A percentile compares a stretch with the other conserved stretches of the same genome.
These are phyloP conservation scores for Strix uralensis DNA, from an alignment of 2,113 vertebrate species.

Conservation along the genomic window DNA sequence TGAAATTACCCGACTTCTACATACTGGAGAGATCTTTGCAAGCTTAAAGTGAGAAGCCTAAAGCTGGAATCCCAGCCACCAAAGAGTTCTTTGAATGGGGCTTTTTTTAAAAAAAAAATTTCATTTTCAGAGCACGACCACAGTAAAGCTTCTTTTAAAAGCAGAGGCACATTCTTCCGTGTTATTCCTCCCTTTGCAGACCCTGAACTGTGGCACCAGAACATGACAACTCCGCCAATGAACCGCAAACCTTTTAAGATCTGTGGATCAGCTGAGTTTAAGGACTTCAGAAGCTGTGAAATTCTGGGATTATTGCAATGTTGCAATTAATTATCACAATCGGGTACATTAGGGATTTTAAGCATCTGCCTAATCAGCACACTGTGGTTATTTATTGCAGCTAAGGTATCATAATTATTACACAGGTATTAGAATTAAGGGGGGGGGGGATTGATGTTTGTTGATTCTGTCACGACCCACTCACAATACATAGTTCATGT, in stretches of 20 bases:
- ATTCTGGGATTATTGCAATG: neutral
- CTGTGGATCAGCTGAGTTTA: constrained; percentile 40
- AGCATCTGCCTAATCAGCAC: neutral
- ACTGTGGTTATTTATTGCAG: neutral
- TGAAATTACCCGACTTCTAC: constrained; percentile 23
- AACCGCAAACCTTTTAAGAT: neutral
- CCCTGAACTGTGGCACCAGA: neutral
- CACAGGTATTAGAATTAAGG: neutral
- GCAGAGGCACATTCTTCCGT: neutral
- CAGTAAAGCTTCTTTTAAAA: neutral
- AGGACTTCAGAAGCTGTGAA: constrained; percentile 63
- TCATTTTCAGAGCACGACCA: neutral
- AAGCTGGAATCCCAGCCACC: neutral
- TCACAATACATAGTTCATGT: neutral
- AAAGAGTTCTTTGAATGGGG: neutral
- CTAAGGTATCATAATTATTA: neutral
- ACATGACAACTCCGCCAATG: neutral
- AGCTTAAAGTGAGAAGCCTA: neutral
- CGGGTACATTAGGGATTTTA: neutral
- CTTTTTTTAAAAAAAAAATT: neutral
- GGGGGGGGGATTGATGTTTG: neutral
- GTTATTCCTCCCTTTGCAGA: neutral
- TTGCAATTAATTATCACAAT: neutral
- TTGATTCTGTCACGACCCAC: neutral
- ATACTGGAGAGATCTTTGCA: neutral